Conservation (phyloP, 2,797 vertebrate genomes). For the Leucoraja ocellata region DNA sequence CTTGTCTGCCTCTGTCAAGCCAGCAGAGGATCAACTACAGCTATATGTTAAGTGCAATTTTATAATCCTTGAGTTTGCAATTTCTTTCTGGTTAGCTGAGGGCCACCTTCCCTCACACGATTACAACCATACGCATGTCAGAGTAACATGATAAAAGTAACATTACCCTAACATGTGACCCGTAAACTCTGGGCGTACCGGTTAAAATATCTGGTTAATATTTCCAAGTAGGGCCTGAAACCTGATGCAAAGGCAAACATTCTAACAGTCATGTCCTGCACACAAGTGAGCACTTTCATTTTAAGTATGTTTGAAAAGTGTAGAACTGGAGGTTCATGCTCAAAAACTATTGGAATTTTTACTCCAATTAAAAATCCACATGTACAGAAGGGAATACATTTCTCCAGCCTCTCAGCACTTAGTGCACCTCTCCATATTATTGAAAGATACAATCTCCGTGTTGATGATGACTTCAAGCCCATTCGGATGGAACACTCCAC, state of each 20-base stretch:
- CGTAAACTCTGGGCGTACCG: too few species aligned
- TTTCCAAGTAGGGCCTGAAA: too few species aligned
- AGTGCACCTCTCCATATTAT: not conserved
- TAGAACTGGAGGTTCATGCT: not conserved
- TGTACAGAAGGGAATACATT: not conserved
- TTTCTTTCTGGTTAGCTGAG: too few species aligned
- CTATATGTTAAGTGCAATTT: too few species aligned
- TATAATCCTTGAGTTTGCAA: too few species aligned
- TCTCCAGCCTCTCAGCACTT: not conserved
- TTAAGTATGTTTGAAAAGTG: not conserved
- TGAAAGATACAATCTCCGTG: slow-evolving; percentile 95
- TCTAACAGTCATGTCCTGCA: not conserved
- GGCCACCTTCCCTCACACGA: too few species aligned
- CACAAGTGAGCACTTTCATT: not conserved
- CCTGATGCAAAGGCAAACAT: not conserved
- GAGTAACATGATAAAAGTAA: too few species aligned
- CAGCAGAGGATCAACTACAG: too few species aligned
- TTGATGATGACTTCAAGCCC: slow-evolving; percentile 93
- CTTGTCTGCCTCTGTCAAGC: too few species aligned
- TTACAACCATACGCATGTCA: too few species aligned
- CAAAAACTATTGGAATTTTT: not conserved
- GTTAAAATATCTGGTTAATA: too few species aligned
- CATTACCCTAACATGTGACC: too few species aligned
- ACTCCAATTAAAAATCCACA: not conserved
- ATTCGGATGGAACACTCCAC: slow-evolving; percentile 95